Evolutionary conservation across 1,140 invertebrate genomes (phyloP), one percentile per base, ranked within the genome.

Genomic region (Hyposmocoma kahamanoa): DNA sequence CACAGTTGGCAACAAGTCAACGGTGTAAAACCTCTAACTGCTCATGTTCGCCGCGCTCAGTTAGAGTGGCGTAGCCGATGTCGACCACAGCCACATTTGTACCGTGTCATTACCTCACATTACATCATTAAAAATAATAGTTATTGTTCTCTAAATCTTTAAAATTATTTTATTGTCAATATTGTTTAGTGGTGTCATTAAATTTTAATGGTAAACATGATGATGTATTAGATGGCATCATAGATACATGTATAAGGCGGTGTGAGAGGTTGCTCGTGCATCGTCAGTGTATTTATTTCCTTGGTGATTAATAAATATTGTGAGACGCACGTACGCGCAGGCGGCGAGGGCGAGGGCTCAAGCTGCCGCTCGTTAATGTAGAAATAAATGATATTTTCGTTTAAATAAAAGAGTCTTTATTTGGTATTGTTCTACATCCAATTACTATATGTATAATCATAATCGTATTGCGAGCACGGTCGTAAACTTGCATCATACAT

Each of bases 311-410:
- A 74, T 76, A 68, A 77, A 79, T 77, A 80, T 77, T 79, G 77
- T 75, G 80, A 81, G 77, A 81, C 76, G 76, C 78, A 79, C 72
- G 69, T 60, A 72, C 60, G 72, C 59, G 70, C 49, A 62, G 70
- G 71, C 63, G 69, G 58, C 57, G 67, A 32, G 52, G 44, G 51
- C 59, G 45, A 22, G 50, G 43, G 49, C 47, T 51, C 51, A 53
- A 67, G 69, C 56, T 66, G 68, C 60, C 68, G 69, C 68, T 60
- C 79, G 67, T 78, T 78, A 76, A 71, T 76, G 70, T 84, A 84
- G 81, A 81, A 84, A 82, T 84, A 84, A 84, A 84, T 79, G 78
- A 84, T 84, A 84, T 84, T 84, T 84, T 84, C 81, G 81, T 84
- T 82, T 82, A 82, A 68, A 72, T 55, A 56, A 68, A 73, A 69